Evolutionary conservation across 1,140 invertebrate genomes (phyloP).

Genomic region (Potamilus streckersoni): DNA sequence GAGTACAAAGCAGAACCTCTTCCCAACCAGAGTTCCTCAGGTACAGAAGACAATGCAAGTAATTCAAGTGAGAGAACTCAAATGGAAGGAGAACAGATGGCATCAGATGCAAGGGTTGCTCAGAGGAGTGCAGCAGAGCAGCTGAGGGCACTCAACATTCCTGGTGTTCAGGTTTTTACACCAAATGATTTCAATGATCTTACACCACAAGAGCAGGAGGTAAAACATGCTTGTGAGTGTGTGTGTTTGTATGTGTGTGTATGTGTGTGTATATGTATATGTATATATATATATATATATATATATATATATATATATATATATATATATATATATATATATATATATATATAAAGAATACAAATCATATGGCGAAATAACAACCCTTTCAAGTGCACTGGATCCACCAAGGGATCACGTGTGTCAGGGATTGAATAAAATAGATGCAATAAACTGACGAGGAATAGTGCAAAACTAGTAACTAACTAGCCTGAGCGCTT

Average conservation of each 20-base stretch:
- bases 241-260: slow-evolving; percentile 1
- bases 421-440: too few relatives aligned
- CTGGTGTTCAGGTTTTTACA: slow-evolving; percentile 54
- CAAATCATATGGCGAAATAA: too few relatives aligned
- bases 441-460: too few relatives aligned
- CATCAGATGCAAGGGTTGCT: background rate
- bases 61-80: too few relatives aligned
- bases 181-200: slow-evolving; percentile 54
- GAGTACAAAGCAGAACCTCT: slow-evolving; percentile 1
- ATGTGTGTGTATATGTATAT: too few relatives aligned
- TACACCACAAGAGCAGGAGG: slow-evolving; percentile 54
- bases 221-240: slow-evolving; percentile 27
- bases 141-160: slow-evolving; percentile 37
- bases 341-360: too few relatives aligned
- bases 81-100: background rate
- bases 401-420: too few relatives aligned
- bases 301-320: background rate
- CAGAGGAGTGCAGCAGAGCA: slow-evolving; percentile 4
- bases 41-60: background rate
- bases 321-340: slow-evolving; percentile 2
- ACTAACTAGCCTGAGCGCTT: too few relatives aligned
- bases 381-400: too few relatives aligned
- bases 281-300: background rate
- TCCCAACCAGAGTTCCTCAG: background rate
- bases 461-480: too few relatives aligned